phyloP scores from a whole-genome alignment of 2,888 invertebrate species.

The Venusia cambrica region DNA sequence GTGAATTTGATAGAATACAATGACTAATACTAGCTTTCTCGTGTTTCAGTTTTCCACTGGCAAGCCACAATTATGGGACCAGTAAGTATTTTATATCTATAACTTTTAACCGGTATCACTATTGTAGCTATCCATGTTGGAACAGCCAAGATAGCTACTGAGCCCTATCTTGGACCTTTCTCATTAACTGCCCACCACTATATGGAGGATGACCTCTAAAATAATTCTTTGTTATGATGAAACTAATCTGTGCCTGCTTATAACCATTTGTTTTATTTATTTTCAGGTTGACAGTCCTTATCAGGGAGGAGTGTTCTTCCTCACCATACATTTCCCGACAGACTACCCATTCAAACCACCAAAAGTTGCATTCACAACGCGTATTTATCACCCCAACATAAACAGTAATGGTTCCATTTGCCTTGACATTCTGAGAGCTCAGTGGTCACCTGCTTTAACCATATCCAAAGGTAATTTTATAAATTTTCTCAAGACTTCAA shows the following conservation, averaged over 20 bases:
- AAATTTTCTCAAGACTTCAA: slow-evolving; percentile 8
- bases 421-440: slow-evolving; percentile 99
- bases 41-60: slow-evolving; percentile 99
- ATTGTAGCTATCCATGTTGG: too few relatives aligned
- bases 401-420: slow-evolving; percentile 99
- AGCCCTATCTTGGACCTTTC: too few relatives aligned
- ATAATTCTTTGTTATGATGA: slow-evolving; percentile 15
- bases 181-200: too few relatives aligned
- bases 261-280: slow-evolving; percentile 33
- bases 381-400: slow-evolving; percentile 99
- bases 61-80: slow-evolving; percentile 99
- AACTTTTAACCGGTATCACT: too few relatives aligned
- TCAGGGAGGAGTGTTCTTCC: slow-evolving; percentile 99
- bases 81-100: slow-evolving; percentile 83
- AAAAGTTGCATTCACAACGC: slow-evolving; percentile 99
- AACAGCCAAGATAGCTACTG: too few relatives aligned
- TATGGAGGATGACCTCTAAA: too few relatives aligned
- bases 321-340: slow-evolving; percentile 99
- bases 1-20: too few relatives aligned
- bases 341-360: slow-evolving; percentile 99
- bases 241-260: slow-evolving; percentile 14
- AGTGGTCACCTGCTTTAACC: slow-evolving; percentile 99
- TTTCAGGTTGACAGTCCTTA: slow-evolving; percentile 99
- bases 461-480: slow-evolving; percentile 95
- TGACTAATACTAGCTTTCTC: too few relatives aligned